These are phyloP conservation scores for Tetrax tetrax DNA, from an alignment of 2,113 vertebrate genomes.

Conservation along the genomic window DNA sequence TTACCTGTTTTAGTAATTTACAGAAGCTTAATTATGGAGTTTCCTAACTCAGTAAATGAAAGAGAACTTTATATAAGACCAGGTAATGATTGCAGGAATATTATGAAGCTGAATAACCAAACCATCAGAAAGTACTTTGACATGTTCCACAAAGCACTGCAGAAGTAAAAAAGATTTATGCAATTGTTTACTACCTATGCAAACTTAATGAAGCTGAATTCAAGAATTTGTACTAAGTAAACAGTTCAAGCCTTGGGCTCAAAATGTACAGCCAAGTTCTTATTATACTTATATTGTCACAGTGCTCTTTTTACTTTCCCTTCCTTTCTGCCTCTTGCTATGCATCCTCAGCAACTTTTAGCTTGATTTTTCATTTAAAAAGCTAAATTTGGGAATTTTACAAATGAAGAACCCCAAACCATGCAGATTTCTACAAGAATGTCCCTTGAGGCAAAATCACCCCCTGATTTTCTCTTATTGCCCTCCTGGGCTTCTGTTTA, in stretches of 20 bases:
- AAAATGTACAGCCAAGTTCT: conserved; percentile 10
- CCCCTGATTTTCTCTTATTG: not conserved
- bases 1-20: not conserved
- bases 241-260: not conserved
- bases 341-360: not conserved
- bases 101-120: not conserved
- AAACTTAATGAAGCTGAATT: conserved; percentile 27
- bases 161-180: not conserved
- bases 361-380: not conserved
- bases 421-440: not conserved
- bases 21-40: not conserved
- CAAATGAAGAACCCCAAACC: not conserved
- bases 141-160: not conserved
- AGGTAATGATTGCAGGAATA: not conserved
- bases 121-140: not conserved
- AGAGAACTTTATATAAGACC: not conserved
- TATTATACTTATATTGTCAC: not conserved
- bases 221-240: not conserved
- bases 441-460: not conserved
- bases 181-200: not conserved
- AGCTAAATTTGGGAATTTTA: not conserved
- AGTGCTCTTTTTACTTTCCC: not conserved
- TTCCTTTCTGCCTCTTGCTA: not conserved
- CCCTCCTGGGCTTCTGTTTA: not conserved
- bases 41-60: not conserved